phyloP scores from a whole-genome alignment of 2,888 invertebrate genomes.

The Acrocera orbiculus region DNA sequence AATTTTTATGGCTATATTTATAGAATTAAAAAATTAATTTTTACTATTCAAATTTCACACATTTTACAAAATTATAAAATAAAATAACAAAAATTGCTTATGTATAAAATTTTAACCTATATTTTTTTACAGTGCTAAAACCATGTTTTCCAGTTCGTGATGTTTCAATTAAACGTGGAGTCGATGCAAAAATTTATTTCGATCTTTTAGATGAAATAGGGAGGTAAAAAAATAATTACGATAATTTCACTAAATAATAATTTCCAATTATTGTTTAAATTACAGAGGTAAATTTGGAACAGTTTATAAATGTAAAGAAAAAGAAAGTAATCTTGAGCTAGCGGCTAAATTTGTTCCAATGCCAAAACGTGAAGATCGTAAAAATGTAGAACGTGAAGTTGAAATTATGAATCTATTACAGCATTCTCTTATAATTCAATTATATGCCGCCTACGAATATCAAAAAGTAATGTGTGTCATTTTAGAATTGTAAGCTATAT shows the following conservation, averaged over 20 bases:
- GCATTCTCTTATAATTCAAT: constrained; percentile 88
- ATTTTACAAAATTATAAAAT: no score
- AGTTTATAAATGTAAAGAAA: constrained; percentile 82
- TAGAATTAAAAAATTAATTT: no score
- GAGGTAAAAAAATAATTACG: constrained; percentile 41
- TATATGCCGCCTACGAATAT: constrained; percentile 94
- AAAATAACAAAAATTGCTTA: no score
- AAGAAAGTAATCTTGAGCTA: constrained; percentile 55
- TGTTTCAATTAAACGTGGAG: constrained; percentile 64
- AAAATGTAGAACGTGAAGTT: constrained; percentile 87
- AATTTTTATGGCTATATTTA: no score
- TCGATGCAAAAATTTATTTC: constrained; percentile 73
- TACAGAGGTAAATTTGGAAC: constrained; percentile 97
- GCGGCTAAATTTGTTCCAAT: constrained; percentile 89
- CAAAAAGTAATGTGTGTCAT: constrained; percentile 91
- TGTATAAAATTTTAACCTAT: constrained; percentile 2
- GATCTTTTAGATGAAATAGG: constrained; percentile 82
- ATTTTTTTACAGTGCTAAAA: constrained; percentile 54
- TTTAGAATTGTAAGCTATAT: constrained; percentile 75
- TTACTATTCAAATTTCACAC: no score
- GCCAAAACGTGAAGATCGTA: constrained; percentile 65
- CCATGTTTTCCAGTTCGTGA: constrained; percentile 77
- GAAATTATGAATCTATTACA: constrained; percentile 90
- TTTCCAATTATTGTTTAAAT: no score
- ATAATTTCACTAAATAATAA: no score